Evolutionary conservation across 2,888 invertebrate species (phyloP).

Genomic region (Dynastes grantii): DNA sequence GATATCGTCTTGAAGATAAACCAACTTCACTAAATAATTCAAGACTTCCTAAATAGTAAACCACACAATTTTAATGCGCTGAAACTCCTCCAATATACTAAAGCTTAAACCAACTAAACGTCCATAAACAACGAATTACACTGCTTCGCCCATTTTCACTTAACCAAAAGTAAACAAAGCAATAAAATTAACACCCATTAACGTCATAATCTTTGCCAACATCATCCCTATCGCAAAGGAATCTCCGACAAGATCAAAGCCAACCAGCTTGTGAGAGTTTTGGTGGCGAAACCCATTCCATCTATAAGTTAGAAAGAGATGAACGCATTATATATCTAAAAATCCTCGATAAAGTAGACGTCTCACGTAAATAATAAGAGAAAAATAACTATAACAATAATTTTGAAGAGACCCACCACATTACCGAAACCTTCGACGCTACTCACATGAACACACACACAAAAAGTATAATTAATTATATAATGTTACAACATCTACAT

Average conservation of each 20-base stretch:
- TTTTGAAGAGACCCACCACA: constrained; percentile 36
- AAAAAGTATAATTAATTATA: constrained; percentile 36
- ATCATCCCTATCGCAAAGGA: constrained; percentile 24
- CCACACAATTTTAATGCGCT: neutral
- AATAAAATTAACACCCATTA: constrained; percentile 35
- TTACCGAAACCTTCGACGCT: constrained; percentile 16
- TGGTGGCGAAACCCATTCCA: neutral
- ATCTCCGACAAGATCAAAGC: constrained; percentile 28
- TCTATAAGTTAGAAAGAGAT: neutral
- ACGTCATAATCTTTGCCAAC: constrained; percentile 41
- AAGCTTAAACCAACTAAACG: neutral
- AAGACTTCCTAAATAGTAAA: neutral
- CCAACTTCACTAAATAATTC: neutral
- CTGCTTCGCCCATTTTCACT: neutral
- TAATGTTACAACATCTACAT: constrained; percentile 37
- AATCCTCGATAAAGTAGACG: constrained; percentile 10
- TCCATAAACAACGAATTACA: constrained; percentile 4
- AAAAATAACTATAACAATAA: constrained; percentile 39
- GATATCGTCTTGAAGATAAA: neutral
- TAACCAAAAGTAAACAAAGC: constrained; percentile 7
- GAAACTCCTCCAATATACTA: neutral
- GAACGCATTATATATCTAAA: neutral
- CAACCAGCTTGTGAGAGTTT: neutral
- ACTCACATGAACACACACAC: constrained; percentile 15
- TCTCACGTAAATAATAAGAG: constrained; percentile 28